Percentiles rank a stretch among this genome's conserved stretches.
These are phyloP conservation scores for Pseudomyrmex sp. DNA, from an alignment of 1,140 invertebrate species.

Conservation along the genomic window DNA sequence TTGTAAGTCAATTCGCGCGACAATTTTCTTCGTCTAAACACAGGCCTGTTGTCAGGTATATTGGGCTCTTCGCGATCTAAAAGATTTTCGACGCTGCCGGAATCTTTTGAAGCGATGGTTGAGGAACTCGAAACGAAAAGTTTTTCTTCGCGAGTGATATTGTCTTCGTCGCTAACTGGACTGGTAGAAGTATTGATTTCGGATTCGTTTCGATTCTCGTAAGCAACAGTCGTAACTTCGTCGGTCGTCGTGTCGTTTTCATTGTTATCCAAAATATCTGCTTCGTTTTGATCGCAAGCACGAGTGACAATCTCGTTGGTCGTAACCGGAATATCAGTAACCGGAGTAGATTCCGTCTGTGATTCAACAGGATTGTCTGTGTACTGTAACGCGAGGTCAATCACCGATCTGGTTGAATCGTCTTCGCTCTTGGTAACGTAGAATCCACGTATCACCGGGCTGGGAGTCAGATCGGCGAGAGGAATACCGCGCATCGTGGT, in stretches of 20 bases:
- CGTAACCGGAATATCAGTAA: not conserved
- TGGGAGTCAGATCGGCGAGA: not conserved
- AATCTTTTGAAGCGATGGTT: not conserved
- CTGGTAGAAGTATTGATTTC: not conserved
- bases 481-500: constrained; percentile 69
- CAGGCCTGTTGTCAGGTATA: not conserved
- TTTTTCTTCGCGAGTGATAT: not conserved
- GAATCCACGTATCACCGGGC: constrained; percentile 69
- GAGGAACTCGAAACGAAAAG: not conserved
- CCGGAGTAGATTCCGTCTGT: constrained; percentile 8
- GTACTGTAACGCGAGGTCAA: not conserved
- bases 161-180: not conserved
- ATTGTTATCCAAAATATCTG: not conserved
- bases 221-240: not conserved
- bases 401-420: not conserved
- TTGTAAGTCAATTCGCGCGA: not conserved
- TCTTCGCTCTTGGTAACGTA: constrained; percentile 73
- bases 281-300: not conserved
- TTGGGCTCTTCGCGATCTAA: not conserved
- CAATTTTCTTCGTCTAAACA: not conserved
- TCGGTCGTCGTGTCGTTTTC: constrained; percentile 1
- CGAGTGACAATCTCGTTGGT: not conserved
- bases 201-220: not conserved
- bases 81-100: not conserved
- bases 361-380: not conserved